These are phyloP conservation scores for Potamarius usumacintae DNA, from an alignment of 2,113 vertebrate genomes.

Conservation along the genomic window DNA sequence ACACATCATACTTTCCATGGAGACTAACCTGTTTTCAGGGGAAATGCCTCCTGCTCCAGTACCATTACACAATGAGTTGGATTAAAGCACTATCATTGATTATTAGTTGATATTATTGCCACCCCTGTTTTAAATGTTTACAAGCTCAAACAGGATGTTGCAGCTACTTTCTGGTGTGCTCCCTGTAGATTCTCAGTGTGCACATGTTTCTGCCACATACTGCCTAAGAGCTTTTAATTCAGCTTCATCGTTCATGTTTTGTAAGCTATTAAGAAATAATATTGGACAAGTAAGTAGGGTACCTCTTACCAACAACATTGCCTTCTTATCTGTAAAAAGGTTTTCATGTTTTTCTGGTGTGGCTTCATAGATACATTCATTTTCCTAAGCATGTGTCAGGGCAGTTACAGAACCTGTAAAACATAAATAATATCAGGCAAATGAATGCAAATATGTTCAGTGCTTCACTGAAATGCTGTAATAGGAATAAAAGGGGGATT, in stretches of 20 bases:
- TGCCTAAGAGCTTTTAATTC: slow-evolving; percentile 10
- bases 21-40: slow-evolving; percentile 42
- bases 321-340: neutral
- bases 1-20: slow-evolving; percentile 56
- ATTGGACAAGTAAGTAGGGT: neutral
- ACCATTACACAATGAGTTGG: slow-evolving; percentile 41
- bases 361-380: neutral
- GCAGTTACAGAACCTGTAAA: neutral
- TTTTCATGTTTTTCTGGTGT: neutral
- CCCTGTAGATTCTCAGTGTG: slow-evolving; percentile 16
- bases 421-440: neutral
- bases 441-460: neutral
- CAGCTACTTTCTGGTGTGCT: slow-evolving; percentile 25
- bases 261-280: neutral
- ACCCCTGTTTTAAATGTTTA: slow-evolving; percentile 19
- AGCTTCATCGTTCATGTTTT: neutral
- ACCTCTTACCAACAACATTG: neutral
- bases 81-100: slow-evolving; percentile 46
- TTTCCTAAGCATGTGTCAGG: neutral
- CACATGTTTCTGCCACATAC: neutral
- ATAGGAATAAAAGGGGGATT: neutral
- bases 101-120: slow-evolving; percentile 33
- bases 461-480: neutral
- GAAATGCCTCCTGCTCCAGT: slow-evolving; percentile 40
- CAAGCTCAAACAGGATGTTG: slow-evolving; percentile 18